Evolutionary conservation across 2,888 invertebrate genomes (phyloP).

Genomic region (Gryllus longicercus): DNA sequence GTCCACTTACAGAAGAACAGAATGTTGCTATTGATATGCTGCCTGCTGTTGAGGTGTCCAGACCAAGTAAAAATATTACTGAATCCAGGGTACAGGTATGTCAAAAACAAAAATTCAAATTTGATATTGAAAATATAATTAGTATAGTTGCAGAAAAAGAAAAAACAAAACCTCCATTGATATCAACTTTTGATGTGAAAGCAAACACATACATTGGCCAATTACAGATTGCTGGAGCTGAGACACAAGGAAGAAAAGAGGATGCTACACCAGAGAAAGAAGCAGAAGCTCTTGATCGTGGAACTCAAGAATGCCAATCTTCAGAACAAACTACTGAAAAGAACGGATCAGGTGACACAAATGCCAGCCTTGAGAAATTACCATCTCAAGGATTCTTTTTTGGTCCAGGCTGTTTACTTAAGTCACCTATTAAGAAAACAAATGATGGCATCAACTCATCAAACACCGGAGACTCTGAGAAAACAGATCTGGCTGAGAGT

Average conservation of each 20-base stretch:
- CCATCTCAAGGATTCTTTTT: slow-evolving; percentile 28
- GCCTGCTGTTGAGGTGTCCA: slow-evolving; percentile 43
- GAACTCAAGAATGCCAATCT: not conserved
- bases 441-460: not conserved
- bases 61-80: slow-evolving; percentile 35
- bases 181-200: not conserved
- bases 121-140: slow-evolving; percentile 11
- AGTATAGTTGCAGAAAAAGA: slow-evolving; percentile 26
- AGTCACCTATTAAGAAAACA: slow-evolving; percentile 23
- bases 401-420: slow-evolving; percentile 29
- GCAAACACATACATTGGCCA: not conserved
- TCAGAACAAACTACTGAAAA: not conserved
- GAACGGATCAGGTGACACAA: not conserved
- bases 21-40: too few species aligned
- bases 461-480: not conserved
- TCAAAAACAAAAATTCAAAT: slow-evolving; percentile 17
- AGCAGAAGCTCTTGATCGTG: not conserved
- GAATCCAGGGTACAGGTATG: slow-evolving; percentile 26
- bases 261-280: not conserved
- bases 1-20: too few species aligned
- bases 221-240: not conserved
- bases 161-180: slow-evolving; percentile 18
- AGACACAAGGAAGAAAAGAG: not conserved
- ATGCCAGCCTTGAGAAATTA: slow-evolving; percentile 21
- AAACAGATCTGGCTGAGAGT: not conserved